These are phyloP conservation scores for Andrena camellia DNA, from an alignment of 2,888 invertebrate species.

Conservation along the genomic window DNA sequence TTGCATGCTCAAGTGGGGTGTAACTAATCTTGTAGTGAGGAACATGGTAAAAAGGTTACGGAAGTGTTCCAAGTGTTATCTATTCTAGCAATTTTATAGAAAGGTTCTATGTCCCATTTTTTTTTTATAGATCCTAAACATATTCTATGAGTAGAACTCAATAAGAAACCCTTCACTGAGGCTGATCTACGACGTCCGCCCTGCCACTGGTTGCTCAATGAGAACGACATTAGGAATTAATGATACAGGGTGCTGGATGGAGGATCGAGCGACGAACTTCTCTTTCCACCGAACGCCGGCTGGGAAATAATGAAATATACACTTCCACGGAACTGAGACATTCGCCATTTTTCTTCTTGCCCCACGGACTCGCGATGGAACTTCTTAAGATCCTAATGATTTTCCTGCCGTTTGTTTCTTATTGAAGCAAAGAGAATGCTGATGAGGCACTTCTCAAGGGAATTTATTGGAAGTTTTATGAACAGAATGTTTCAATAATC, in stretches of 20 bases:
- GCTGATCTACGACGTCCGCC: conserved; percentile 42
- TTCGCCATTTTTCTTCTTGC: background rate
- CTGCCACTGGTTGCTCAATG: conserved; percentile 32
- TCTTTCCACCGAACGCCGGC: background rate
- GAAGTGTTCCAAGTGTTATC: too few relatives aligned
- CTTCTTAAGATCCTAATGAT: background rate
- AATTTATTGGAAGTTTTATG: too few relatives aligned
- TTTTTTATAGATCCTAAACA: too few relatives aligned
- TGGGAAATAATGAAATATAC: conserved; percentile 11
- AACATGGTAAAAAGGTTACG: too few relatives aligned
- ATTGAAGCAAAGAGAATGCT: too few relatives aligned
- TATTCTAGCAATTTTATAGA: too few relatives aligned
- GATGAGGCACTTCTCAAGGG: too few relatives aligned
- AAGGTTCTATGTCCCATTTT: too few relatives aligned
- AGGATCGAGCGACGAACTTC: background rate
- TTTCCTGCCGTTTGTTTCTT: background rate
- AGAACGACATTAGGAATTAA: conserved; percentile 62
- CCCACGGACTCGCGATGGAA: background rate
- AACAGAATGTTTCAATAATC: too few relatives aligned
- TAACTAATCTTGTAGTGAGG: too few relatives aligned
- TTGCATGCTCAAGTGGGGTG: too few relatives aligned
- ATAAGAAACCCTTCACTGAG: conserved; percentile 52
- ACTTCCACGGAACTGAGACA: conserved; percentile 2
- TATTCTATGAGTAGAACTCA: conserved; percentile 53
- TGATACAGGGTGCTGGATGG: conserved; percentile 31